Evolutionary conservation across 2,113 vertebrate species (phyloP), one percentile per base, ranked within the genome.

Genomic region (Pitta sordida): DNA sequence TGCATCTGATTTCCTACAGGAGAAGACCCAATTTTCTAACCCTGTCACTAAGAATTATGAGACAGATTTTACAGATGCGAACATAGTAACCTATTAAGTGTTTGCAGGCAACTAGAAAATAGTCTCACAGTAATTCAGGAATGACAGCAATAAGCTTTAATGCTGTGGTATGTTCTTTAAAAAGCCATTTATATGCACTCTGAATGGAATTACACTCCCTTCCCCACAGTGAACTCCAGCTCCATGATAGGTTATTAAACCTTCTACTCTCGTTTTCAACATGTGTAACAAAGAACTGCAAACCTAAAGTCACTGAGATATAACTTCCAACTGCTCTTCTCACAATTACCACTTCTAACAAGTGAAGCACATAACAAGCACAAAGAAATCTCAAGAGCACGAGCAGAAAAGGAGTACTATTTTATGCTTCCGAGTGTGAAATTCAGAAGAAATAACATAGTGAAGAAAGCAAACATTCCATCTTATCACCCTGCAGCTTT

Each of bases 171-270:
- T 75, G 75, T 17, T 86, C 78, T 70, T 71, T 88, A 83, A 77
- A 73, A 88, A 83, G 62, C 26, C 39, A 86, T 92, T 94, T 88
- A 83, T 43, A 94, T 88, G 87, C 90, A 48, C 49, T 85, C 4
- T 2, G 62, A 90, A 85, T 41, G 34, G 53, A 92, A 82, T 68
- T 78, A 41, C 1, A 0, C 24, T 68, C 53, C 36, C 30, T 69
- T 74, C 11, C 56, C 56, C 39, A 13, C 41, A 56, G 11, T 19
- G 75, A 82, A 58, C 51, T 59, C 62, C 70, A 90, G 78, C 41
- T 39, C 34, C 36, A n/a, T 11, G 29, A 79, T 32, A 43, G 53
- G 58, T 69, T 52, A 62, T 43, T 73, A 49, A 87, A 41, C 58
- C 14, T 76, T 46, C 55, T 80, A 44, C 14, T 18, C 7, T 7